Evolutionary conservation across 2,113 vertebrate species (phyloP).

Genomic region (Promerops cafer): DNA sequence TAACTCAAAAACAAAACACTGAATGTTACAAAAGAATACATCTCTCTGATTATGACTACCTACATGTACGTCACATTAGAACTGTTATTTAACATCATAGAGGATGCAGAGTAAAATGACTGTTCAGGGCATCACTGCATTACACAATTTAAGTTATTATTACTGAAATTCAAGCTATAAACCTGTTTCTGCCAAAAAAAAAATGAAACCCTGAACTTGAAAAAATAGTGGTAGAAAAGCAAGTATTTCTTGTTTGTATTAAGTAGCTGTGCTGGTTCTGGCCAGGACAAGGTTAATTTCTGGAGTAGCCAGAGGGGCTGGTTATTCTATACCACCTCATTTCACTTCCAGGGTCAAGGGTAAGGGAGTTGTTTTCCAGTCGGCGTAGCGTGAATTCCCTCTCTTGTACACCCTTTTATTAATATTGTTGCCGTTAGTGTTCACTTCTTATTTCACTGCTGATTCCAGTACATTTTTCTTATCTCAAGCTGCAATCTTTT

Average conservation of each 20-base stretch:
- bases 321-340: background rate
- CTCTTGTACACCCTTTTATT: background rate
- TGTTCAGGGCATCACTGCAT: background rate
- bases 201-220: background rate
- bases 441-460: background rate
- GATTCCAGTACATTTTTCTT: background rate
- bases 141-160: background rate
- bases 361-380: background rate
- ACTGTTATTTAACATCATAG: background rate
- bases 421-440: background rate
- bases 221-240: background rate
- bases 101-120: background rate
- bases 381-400: rapidly evolving
- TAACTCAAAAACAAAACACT: background rate
- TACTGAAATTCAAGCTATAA: background rate
- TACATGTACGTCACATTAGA: rapidly evolving
- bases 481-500: background rate
- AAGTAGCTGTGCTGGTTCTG: background rate
- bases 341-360: background rate
- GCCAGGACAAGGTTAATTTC: background rate
- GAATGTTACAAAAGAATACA: background rate
- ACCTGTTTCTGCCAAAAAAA: background rate
- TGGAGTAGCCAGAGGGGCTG: background rate
- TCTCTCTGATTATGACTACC: background rate
- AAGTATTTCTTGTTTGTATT: background rate